Percentiles rank a stretch among this genome's conserved stretches.
These are phyloP conservation scores for Panagrolaimus sp. DNA, from an alignment of 1,140 invertebrate species.

Conservation along the genomic window DNA sequence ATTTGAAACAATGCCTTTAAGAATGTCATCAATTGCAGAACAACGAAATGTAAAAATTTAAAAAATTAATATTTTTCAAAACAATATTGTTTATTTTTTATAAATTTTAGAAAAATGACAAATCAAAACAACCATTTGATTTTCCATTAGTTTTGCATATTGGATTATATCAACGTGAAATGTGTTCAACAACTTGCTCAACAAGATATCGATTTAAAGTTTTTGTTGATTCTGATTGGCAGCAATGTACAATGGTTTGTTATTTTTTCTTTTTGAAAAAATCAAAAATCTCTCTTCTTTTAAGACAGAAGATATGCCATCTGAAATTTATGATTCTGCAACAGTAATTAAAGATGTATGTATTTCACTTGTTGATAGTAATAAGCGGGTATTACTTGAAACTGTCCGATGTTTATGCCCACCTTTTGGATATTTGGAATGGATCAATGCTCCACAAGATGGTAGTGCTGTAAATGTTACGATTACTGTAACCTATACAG, in stretches of 20 bases:
- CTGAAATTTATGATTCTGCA: slow-evolving; percentile 40
- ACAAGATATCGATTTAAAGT: slow-evolving; percentile 35
- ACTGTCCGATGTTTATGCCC: slow-evolving; percentile 43
- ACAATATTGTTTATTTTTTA: not conserved
- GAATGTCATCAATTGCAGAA: slow-evolving; percentile 13
- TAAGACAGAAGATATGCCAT: slow-evolving; percentile 29
- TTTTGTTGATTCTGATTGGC: slow-evolving; percentile 46
- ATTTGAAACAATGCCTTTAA: slow-evolving; percentile 18
- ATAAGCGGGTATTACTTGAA: slow-evolving; percentile 37
- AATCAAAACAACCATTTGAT: slow-evolving; percentile 28
- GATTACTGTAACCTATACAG: slow-evolving; percentile 38
- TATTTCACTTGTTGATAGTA: slow-evolving; percentile 31
- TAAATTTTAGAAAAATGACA: slow-evolving; percentile 31
- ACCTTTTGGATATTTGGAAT: slow-evolving; percentile 44
- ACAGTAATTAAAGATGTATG: slow-evolving; percentile 44
- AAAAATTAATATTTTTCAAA: slow-evolving; percentile 5
- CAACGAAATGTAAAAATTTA: slow-evolving; percentile 20
- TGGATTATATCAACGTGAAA: slow-evolving; percentile 36
- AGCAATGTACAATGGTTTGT: slow-evolving; percentile 22
- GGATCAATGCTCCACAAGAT: slow-evolving; percentile 29
- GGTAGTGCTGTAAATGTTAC: slow-evolving; percentile 35
- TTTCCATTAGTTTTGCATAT: slow-evolving; percentile 36
- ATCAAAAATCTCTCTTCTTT: slow-evolving; percentile 14
- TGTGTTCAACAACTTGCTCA: slow-evolving; percentile 16
- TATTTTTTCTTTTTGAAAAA: slow-evolving; percentile 22